These are phyloP conservation scores for Agelaius tricolor DNA, from an alignment of 2,113 vertebrate genomes.

Conservation along the genomic window DNA sequence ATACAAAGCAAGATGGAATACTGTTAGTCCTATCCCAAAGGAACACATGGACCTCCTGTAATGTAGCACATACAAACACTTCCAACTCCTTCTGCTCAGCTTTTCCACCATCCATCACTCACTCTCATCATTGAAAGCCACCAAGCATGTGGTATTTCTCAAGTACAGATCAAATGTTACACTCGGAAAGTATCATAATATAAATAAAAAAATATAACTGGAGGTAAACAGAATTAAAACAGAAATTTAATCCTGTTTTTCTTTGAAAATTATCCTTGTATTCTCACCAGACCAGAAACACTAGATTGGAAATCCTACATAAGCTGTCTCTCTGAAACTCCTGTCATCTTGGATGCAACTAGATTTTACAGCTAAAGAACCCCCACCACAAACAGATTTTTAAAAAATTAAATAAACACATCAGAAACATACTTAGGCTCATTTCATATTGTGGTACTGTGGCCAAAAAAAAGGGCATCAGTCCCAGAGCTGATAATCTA, in stretches of 20 bases:
- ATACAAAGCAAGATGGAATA: neutral
- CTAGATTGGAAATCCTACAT: neutral
- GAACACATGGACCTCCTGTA: neutral
- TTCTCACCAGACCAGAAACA: neutral
- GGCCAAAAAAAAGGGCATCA: neutral
- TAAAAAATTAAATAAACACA: neutral
- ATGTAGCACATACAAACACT: neutral
- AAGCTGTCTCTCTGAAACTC: neutral
- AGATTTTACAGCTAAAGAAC: neutral
- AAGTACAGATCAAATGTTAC: neutral
- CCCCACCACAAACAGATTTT: rapidly evolving
- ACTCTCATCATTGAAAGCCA: neutral
- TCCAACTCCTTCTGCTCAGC: neutral
- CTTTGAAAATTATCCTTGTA: neutral
- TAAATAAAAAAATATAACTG: neutral
- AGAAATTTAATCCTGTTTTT: neutral
- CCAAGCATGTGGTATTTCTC: neutral
- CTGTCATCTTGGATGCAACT: neutral
- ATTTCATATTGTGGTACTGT: neutral
- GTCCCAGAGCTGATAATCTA: neutral
- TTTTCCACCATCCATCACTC: neutral
- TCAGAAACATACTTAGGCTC: neutral
- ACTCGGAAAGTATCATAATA: neutral
- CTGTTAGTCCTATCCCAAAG: neutral
- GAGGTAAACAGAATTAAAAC: neutral